These are phyloP conservation scores for Cheumatopsyche charites DNA, from an alignment of 1,140 invertebrate genomes.

Conservation along the genomic window DNA sequence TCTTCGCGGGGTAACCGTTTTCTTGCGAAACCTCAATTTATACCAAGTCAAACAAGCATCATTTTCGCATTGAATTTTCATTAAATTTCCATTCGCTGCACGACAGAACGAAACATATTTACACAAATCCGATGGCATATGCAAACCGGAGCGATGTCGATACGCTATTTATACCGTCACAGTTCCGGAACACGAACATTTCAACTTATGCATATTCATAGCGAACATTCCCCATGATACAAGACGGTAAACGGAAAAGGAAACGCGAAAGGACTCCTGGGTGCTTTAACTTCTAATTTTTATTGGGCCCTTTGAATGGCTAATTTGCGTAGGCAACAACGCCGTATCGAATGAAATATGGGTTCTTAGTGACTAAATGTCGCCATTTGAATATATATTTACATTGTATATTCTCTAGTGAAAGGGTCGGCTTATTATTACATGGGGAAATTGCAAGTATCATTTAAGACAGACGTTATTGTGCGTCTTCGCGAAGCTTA, in stretches of 20 bases:
- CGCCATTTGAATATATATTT: conserved; percentile 3
- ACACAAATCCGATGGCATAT: neutral
- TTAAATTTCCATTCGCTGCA: neutral
- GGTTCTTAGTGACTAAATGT: neutral
- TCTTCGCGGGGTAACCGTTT: neutral
- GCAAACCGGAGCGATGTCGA: neutral
- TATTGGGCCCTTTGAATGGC: conserved; percentile 18
- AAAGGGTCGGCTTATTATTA: neutral
- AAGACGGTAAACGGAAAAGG: neutral
- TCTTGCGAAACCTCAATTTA: neutral
- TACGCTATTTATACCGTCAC: neutral
- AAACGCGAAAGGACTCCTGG: conserved; percentile 8
- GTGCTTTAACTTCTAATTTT: conserved; percentile 30
- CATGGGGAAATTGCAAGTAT: conserved; percentile 7
- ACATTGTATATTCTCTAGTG: too few relatives aligned
- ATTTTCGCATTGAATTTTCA: neutral
- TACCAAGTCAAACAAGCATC: neutral
- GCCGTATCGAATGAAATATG: conserved; percentile 22
- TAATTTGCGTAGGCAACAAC: neutral
- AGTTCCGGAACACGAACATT: conserved; percentile 10
- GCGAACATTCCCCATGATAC: neutral
- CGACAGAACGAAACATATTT: neutral
- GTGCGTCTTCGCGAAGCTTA: neutral
- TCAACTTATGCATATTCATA: conserved; percentile 22
- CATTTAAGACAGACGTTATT: conserved; percentile 3